Base-by-base conservation (phyloP, 2,888 invertebrate species). In the Eurois occulta region DNA sequence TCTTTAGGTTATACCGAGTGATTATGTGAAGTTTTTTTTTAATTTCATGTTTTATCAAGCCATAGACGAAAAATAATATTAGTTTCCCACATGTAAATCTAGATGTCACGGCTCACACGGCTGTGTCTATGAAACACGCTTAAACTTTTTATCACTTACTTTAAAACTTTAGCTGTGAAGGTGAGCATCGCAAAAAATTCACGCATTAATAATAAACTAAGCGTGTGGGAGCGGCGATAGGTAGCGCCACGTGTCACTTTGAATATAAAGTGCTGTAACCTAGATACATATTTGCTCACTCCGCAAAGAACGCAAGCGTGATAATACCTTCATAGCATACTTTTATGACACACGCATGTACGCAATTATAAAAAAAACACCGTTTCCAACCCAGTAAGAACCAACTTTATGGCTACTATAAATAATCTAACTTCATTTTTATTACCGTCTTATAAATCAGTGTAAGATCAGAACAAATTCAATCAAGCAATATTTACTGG, bases 401-500 rank as follows among this genome's bases (percentile, higher is more conserved):
- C 16, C 78, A 72, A 77, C 60, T 70, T 86, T 75, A 84, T 55
- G 72, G 66, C 16, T 38, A 62, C 72, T 66, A 72, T 48, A 66
- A 68, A 74, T 66, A 66, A 70, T 75, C 32, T 46, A 64, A 72
- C 28, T 73, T 72, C 13, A 78, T 52, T 69, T 77, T 86, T 72
- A 74, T 72, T 62, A 74, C 58, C 21, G 48, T 32, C 81, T 81
- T 77, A 70, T 64, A 84, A 78, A 83, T 65, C 78, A 62, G 67
- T 72, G 28, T 58, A 18, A 70, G 62, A 78, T 90, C 78, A 81
- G 81, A 85, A 81, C 81, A 82, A 89, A 86, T 91, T 89, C 76
- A 87, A 88, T 86, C 79, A 87, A 88, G 86, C 86, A 89, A 90
- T 89, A 91, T 92, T 93, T 91, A 92, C 84, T 84, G 85, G 85